Evolutionary conservation across 2,888 invertebrate genomes (phyloP).

Genomic region (Rotaria magnacalcarata): DNA sequence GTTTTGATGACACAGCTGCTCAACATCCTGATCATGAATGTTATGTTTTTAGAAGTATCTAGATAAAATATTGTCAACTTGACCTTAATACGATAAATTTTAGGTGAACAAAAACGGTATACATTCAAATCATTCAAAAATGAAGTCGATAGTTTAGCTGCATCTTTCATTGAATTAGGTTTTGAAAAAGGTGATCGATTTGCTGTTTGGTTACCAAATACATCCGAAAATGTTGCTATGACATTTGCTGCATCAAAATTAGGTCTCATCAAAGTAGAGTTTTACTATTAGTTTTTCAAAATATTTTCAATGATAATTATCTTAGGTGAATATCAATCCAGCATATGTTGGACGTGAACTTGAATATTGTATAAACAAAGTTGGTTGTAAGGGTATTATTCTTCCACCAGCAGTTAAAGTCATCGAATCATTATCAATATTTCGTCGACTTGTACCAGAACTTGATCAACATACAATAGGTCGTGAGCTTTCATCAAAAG

Average conservation of each 20-base stretch:
- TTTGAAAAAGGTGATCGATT: conserved; percentile 41
- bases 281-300: too few species aligned
- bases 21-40: conserved; percentile 8
- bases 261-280: conserved; percentile 39
- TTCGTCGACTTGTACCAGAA: conserved; percentile 40
- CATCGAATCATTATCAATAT: background rate
- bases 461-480: conserved; percentile 4
- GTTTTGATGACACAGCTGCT: background rate
- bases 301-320: background rate
- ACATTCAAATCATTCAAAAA: conserved; percentile 26
- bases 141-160: conserved; percentile 39
- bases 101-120: conserved; percentile 21
- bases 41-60: too few species aligned
- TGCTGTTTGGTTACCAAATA: conserved; percentile 42
- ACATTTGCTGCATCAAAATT: conserved; percentile 38
- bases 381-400: conserved; percentile 68
- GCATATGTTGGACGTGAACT: conserved; percentile 70
- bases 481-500: conserved; percentile 35
- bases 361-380: conserved; percentile 70
- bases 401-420: conserved; percentile 66
- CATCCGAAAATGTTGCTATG: conserved; percentile 32
- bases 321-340: conserved; percentile 65
- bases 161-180: conserved; percentile 31
- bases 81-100: background rate
- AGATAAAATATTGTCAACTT: too few species aligned